Evolutionary conservation across 2,797 vertebrate genomes (phyloP).

Genomic region (Typhlichthys eigenmanni): DNA sequence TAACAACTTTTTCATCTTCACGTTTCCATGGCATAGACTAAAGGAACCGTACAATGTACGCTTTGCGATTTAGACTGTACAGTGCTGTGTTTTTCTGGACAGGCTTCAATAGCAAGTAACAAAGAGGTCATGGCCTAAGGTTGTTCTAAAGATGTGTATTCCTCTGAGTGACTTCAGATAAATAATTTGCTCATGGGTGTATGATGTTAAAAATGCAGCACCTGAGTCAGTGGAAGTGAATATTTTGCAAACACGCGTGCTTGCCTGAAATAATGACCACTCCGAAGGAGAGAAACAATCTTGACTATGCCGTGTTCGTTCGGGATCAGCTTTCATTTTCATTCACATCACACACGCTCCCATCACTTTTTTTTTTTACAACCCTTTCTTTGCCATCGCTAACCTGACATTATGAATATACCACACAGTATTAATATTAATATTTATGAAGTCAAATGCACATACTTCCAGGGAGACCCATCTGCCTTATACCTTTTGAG

Average conservation of each 20-base stretch:
- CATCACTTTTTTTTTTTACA: not conserved
- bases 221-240: not conserved
- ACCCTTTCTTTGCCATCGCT: slow-evolving; percentile 20
- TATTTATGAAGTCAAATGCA: slow-evolving; percentile 60
- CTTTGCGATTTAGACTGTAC: not conserved
- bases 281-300: not conserved
- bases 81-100: not conserved
- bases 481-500: slow-evolving; percentile 81
- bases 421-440: slow-evolving; percentile 68
- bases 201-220: not conserved
- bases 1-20: slow-evolving; percentile 30
- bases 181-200: not conserved
- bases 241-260: not conserved
- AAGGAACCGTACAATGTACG: slow-evolving; percentile 5
- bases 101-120: slow-evolving; percentile 6
- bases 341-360: not conserved
- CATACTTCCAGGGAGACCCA: slow-evolving; percentile 71
- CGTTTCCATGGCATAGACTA: slow-evolving; percentile 18
- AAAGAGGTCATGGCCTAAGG: not conserved
- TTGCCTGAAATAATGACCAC: not conserved
- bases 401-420: slow-evolving; percentile 8
- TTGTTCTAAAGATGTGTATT: slow-evolving; percentile 12
- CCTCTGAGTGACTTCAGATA: slow-evolving; percentile 4
- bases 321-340: not conserved
- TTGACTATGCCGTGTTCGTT: not conserved